phyloP scores from a whole-genome alignment of 2,113 vertebrate species.

The Glaucidium brasilianum region DNA sequence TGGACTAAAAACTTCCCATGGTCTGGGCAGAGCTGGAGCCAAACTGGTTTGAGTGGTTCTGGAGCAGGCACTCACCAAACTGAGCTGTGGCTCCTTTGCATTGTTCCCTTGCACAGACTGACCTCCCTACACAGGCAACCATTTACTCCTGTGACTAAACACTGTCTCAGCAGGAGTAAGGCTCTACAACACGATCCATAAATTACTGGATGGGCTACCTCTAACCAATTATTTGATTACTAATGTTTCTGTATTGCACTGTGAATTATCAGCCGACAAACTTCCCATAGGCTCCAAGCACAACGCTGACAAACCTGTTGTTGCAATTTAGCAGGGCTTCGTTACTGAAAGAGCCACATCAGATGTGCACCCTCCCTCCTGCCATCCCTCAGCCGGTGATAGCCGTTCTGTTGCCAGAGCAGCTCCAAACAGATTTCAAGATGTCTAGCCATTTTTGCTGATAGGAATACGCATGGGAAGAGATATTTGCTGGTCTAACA shows the following conservation, averaged over 20 bases:
- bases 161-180: rapidly evolving
- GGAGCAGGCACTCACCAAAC: neutral
- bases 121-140: rapidly evolving
- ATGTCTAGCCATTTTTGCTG: too few species aligned
- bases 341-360: neutral
- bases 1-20: neutral
- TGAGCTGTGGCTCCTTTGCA: neutral
- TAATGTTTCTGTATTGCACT: rapidly evolving
- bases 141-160: neutral
- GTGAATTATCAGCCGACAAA: neutral
- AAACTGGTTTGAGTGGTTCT: neutral
- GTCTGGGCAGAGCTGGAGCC: neutral
- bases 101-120: neutral
- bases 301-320: neutral
- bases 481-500: neutral
- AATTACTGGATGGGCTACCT: neutral
- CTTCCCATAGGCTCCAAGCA: neutral
- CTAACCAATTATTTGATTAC: neutral
- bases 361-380: neutral
- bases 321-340: neutral
- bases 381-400: neutral
- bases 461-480: neutral
- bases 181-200: rapidly evolving
- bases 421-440: neutral
- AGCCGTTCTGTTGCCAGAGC: neutral